phyloP scores from a whole-genome alignment of 1,140 invertebrate genomes.

The Caenorhabditis tropicalis region DNA sequence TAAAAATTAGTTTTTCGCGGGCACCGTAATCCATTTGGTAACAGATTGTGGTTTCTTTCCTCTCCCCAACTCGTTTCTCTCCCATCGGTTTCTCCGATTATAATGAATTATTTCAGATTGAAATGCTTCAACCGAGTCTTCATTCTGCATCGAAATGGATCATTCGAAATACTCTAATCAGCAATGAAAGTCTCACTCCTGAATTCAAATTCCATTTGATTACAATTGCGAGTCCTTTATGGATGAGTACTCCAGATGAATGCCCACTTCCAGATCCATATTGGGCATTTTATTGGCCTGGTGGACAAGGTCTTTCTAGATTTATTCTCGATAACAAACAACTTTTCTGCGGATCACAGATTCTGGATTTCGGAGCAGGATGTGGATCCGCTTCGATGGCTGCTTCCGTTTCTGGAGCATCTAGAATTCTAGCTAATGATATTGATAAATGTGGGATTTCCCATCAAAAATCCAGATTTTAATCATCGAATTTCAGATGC shows the following conservation, averaged over 20 bases:
- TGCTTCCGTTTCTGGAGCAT: neutral
- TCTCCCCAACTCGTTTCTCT: too few relatives aligned
- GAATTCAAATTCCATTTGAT: conserved; percentile 46
- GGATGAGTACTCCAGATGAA: conserved; percentile 54
- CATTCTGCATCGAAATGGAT: conserved; percentile 46
- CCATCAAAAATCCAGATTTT: neutral
- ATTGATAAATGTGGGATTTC: conserved; percentile 44
- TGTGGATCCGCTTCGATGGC: conserved; percentile 49
- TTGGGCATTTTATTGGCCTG: conserved; percentile 57
- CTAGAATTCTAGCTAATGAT: conserved; percentile 43
- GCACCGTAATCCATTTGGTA: too few relatives aligned
- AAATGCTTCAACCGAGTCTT: neutral
- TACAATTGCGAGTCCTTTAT: conserved; percentile 47
- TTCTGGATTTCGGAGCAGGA: conserved; percentile 50
- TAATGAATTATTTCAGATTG: neutral
- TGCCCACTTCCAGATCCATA: conserved; percentile 52
- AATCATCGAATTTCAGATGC: conserved; percentile 28
- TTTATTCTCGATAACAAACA: conserved; percentile 38
- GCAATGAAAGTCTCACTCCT: conserved; percentile 50
- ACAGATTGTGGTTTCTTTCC: too few relatives aligned
- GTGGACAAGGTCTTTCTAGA: conserved; percentile 41
- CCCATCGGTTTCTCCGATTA: neutral
- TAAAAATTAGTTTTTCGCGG: too few relatives aligned
- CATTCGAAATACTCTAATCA: conserved; percentile 46
- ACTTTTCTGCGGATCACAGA: neutral